phyloP scores from a whole-genome alignment of 2,113 vertebrate species.

The Alces alces region DNA sequence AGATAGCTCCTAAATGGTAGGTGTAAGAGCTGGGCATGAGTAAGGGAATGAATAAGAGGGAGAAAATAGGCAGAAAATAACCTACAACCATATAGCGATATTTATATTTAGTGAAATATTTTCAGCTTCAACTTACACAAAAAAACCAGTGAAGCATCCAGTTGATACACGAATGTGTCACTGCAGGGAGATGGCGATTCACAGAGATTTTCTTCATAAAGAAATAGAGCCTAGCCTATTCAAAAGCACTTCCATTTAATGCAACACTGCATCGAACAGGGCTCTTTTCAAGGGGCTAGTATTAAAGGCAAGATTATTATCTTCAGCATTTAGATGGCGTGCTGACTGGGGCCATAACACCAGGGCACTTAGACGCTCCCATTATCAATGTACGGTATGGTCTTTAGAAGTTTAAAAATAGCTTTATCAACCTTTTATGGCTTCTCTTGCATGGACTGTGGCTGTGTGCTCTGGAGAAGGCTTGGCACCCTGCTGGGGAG shows the following conservation, averaged over 20 bases:
- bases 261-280: constrained; percentile 53
- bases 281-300: constrained; percentile 58
- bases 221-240: constrained; percentile 60
- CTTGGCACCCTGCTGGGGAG: background rate
- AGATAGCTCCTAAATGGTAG: background rate
- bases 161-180: constrained; percentile 54
- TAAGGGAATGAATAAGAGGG: background rate
- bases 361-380: constrained; percentile 45
- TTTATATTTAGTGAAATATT: constrained; percentile 68
- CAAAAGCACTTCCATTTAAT: constrained; percentile 57
- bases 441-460: background rate
- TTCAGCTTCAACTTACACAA: constrained; percentile 53
- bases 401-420: constrained; percentile 69
- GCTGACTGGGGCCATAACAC: constrained; percentile 54
- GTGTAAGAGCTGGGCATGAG: background rate
- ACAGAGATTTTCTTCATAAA: constrained; percentile 71
- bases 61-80: constrained; percentile 19
- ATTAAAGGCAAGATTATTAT: constrained; percentile 72
- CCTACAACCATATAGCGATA: background rate
- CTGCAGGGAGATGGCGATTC: constrained; percentile 67
- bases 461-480: background rate
- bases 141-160: constrained; percentile 64
- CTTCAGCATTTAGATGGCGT: constrained; percentile 52
- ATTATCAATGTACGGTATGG: constrained; percentile 40
- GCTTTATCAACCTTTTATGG: constrained; percentile 49